Percentiles rank a stretch among this genome's conserved stretches.
Evolutionary conservation across 2,888 invertebrate genomes (phyloP).

Genomic region (Melipona bicolor): DNA sequence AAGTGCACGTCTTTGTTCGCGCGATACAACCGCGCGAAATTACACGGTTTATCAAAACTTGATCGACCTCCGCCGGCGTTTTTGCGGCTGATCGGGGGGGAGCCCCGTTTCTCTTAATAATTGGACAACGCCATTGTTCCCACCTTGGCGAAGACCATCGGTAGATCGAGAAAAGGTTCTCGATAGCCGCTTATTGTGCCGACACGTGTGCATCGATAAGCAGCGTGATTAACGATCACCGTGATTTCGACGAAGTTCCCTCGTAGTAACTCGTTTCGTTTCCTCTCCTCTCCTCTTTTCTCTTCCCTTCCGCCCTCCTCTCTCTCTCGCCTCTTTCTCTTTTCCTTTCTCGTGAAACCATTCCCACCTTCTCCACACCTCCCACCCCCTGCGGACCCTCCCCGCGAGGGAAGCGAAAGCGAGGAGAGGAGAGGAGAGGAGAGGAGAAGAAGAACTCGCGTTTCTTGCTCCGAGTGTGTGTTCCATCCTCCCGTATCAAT

Average conservation of each 20-base stretch:
- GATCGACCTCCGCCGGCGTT: conserved; percentile 61
- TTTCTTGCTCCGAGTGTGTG: conserved; percentile 14
- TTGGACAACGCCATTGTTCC: conserved; percentile 71
- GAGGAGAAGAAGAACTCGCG: not conserved
- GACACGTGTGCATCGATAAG: conserved; percentile 66
- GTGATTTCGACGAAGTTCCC: conserved; percentile 57
- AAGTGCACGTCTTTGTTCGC: conserved; percentile 62
- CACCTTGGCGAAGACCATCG: conserved; percentile 58
- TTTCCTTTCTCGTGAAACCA: conserved; percentile 23
- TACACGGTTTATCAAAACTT: conserved; percentile 68
- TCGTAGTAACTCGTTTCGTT: conserved; percentile 24
- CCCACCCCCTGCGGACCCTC: not conserved
- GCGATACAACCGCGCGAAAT: conserved; percentile 59
- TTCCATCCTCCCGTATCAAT: conserved; percentile 37
- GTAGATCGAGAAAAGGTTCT: conserved; percentile 62
- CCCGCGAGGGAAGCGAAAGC: not conserved
- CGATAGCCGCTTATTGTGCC: conserved; percentile 61
- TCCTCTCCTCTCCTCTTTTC: not conserved
- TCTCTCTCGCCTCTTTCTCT: not conserved
- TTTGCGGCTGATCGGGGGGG: conserved; percentile 57
- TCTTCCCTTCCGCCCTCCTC: not conserved
- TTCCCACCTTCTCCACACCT: not conserved
- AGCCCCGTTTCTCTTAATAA: conserved; percentile 72
- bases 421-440: not conserved
- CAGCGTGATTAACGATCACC: conserved; percentile 63